Base-by-base conservation (phyloP, 2,113 vertebrate genomes). In the Stercorarius parasiticus region DNA sequence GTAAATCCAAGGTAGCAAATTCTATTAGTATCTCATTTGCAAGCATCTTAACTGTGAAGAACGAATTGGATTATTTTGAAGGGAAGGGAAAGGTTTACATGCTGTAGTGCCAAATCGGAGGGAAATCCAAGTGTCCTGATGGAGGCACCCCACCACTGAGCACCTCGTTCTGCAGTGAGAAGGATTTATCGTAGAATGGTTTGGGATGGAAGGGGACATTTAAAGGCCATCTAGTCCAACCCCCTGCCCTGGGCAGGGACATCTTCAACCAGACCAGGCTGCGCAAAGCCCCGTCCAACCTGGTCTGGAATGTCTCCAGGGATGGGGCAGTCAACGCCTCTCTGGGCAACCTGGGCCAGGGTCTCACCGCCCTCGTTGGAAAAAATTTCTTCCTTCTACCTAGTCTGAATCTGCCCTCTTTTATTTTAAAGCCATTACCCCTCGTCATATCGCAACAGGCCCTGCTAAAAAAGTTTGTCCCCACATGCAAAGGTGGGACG, bases 321-420 rank as follows among this genome's bases (percentile, higher is more conserved):
- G 22, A 49, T 2, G 66, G n/a, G 7, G 55, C n/a, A 36, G 0
- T 22, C 4, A 14, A 10, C 14, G 4, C 58, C 36, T 30, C 56
- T 50, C 42, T 2, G 42, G 42, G 18, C 14, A 23, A 2, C 20
- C 34, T 6, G 19, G 1, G 6, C 16, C 22, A 11, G 27, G 0
- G n/a, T 0, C 1, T 34, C 50, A 15, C 18, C 30, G 15, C 15
- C 43, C 52, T 25, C 42, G 27, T 0, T 0, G 0, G 7, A 8
- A 66, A 29, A 2, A 3, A 50, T 30, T 34, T 59, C 38, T 61
- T 66, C 85, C 34, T 43, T 21, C 0, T 2, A 21, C 10, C 40
- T 13, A 34, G 8, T 8, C 49, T 29, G 1, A 38, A 62, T 47
- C 27, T 34, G 1, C 56, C 4, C 22, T 79, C 38, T 34, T 55